Evolutionary conservation across 2,113 vertebrate species (phyloP), one percentile per base, ranked within the genome.

Genomic region (Ctenomys sociabilis): DNA sequence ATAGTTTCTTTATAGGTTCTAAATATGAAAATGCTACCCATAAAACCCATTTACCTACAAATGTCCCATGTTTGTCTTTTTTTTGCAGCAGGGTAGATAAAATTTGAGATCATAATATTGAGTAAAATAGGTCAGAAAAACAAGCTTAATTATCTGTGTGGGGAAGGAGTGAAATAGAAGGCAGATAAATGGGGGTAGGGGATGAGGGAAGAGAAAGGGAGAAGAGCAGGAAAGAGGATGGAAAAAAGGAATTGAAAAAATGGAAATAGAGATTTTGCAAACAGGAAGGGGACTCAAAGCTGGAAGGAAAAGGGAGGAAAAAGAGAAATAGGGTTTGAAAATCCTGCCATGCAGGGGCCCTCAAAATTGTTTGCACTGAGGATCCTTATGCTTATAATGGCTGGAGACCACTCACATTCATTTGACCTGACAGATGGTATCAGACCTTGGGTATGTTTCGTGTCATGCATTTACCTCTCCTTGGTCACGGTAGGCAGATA

Each of bases 1-100:
- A 78, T 52, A 30, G 30, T 88, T 96, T 84, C 85, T 85, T 77
- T 89, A 91, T 45, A 30, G 32, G 85, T 85, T 89, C 10, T 70
- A 85, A 61, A 28, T 78, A 17, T 37, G 40, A 21, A 73, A 61
- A 92, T 87, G 52, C 28, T 92, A 45, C 40, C 22, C 24, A 43
- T 78, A 52, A 17, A 86, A 43, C 11, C 0, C 37, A 75, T 40
- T 75, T 43, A 43, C 22, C 11, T 40, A 28, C 40, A 75, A 24
- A 75, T 43, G 37, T 21, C 11, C 19, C 40, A 26, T 13, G 10
- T 26, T 75, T 75, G 43, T 75, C 37, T 43, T 75, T 75, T 37
- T 37, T 43, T 75, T 43, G 11, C 40, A 37, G 72, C 10, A 40
- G 37, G 13, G 37, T 43, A 43, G 72, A 28, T 43, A 22, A 9